Conservation (phyloP, 2,888 invertebrate species). For the Achlya flavicornis region DNA sequence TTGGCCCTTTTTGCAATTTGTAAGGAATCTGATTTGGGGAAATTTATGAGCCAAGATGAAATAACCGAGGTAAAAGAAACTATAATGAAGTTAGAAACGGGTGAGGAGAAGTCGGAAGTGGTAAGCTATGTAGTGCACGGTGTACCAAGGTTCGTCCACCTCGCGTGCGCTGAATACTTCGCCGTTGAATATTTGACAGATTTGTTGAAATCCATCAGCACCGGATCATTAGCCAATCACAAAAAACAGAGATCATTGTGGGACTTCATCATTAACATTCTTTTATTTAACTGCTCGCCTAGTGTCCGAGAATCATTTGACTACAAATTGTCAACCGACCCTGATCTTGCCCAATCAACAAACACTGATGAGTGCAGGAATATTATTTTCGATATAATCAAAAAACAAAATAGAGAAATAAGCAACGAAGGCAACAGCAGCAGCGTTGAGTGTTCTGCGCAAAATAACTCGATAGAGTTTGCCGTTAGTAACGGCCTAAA, state of each 20-base stretch:
- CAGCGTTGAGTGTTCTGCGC: not conserved
- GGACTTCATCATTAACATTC: constrained; percentile 39
- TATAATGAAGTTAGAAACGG: constrained; percentile 37
- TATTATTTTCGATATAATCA: constrained; percentile 42
- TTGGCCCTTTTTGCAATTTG: constrained; percentile 46
- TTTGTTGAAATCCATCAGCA: constrained; percentile 21
- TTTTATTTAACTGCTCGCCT: constrained; percentile 35
- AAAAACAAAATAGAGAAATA: constrained; percentile 30
- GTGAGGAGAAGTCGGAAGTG: constrained; percentile 36
- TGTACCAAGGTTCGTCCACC: constrained; percentile 45
- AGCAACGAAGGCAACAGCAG: constrained; percentile 11
- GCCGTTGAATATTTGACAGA: constrained; percentile 38
- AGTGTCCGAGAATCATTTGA: constrained; percentile 43
- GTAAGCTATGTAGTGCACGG: constrained; percentile 41
- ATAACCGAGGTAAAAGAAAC: constrained; percentile 38
- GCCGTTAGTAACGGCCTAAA: constrained; percentile 38
- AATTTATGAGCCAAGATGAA: constrained; percentile 38
- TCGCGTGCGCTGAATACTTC: constrained; percentile 50
- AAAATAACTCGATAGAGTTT: constrained; percentile 18
- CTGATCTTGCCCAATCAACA: constrained; percentile 27
- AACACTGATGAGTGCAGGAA: constrained; percentile 30
- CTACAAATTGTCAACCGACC: constrained; percentile 46
- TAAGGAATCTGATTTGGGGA: constrained; percentile 38
- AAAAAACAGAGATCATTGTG: constrained; percentile 32
- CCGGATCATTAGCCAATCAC: constrained; percentile 11